A percentile compares a stretch with the other conserved stretches of the same genome.
These are phyloP conservation scores for Catalaphyllia jardinei DNA, from an alignment of 64 coral and sea anemone species.

Conservation along the genomic window DNA sequence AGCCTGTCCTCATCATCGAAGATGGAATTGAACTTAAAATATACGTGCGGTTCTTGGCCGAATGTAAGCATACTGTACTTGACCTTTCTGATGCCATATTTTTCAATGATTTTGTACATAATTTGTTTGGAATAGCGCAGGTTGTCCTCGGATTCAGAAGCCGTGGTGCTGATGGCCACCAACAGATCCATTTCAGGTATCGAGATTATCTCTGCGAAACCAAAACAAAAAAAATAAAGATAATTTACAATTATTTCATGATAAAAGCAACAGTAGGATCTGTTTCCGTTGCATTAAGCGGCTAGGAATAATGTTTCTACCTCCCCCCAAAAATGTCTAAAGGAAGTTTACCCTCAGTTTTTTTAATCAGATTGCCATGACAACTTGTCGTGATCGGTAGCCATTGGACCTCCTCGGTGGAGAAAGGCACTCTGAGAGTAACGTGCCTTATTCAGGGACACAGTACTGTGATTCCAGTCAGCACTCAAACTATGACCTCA, in stretches of 20 bases:
- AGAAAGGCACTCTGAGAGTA: background rate
- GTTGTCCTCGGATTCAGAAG: conserved; percentile 45
- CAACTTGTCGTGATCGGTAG: no score
- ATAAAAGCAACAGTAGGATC: no score
- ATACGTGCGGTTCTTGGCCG: conserved; percentile 38
- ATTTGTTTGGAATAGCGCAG: conserved; percentile 71
- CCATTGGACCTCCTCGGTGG: no score
- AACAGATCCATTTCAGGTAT: conserved; percentile 72
- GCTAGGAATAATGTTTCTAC: no score
- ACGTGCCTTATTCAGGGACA: no score
- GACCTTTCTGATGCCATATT: conserved; percentile 62
- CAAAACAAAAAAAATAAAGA: background rate
- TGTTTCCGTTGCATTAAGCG: no score
- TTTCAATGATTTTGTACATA: conserved; percentile 70
- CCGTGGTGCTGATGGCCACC: conserved; percentile 69
- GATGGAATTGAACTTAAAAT: conserved; percentile 48
- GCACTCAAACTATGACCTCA: background rate
- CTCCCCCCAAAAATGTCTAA: no score
- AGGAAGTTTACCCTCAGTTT: no score
- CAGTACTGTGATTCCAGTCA: background rate
- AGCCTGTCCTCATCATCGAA: background rate
- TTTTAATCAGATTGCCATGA: no score
- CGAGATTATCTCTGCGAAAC: conserved; percentile 29
- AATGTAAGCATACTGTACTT: conserved; percentile 70
- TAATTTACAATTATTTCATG: background rate